Conservation (phyloP, 2,888 invertebrate genomes). For the Drosophila imparisetae region DNA sequence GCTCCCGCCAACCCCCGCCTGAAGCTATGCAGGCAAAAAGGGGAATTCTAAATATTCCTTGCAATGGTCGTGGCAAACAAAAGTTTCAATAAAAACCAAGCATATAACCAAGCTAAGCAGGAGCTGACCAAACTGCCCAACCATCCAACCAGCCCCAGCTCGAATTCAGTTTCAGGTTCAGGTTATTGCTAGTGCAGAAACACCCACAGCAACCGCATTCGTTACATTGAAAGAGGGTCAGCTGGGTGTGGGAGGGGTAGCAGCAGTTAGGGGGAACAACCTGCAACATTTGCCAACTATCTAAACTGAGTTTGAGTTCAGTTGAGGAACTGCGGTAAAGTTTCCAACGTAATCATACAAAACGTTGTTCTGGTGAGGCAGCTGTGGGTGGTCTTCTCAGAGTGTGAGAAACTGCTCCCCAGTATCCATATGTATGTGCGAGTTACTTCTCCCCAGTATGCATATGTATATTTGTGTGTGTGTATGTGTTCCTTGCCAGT, state of each 20-base stretch:
- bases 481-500: conserved; percentile 42
- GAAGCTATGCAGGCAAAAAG: conserved; percentile 15
- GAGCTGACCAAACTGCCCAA: conserved; percentile 24
- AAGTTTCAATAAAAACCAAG: conserved; percentile 79
- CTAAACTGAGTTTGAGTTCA: conserved; percentile 73
- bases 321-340: conserved; percentile 80
- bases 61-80: conserved; percentile 71
- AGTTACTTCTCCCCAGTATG: conserved; percentile 13
- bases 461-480: conserved; percentile 9
- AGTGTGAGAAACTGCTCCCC: conserved; percentile 20
- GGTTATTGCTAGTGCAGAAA: conserved; percentile 51
- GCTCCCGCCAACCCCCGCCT: background rate
- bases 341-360: conserved; percentile 78
- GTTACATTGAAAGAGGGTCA: conserved; percentile 38
- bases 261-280: conserved; percentile 14
- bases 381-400: conserved; percentile 30
- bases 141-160: conserved; percentile 17
- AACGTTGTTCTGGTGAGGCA: conserved; percentile 66
- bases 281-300: conserved; percentile 75
- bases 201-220: conserved; percentile 74
- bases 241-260: background rate
- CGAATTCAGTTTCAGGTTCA: conserved; percentile 39
- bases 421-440: conserved; percentile 8
- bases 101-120: conserved; percentile 54
- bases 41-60: conserved; percentile 74